Percentiles rank a stretch among this genome's conserved stretches.
Evolutionary conservation across 2,888 invertebrate genomes (phyloP).

Genomic region (Ectemnius lituratus): DNA sequence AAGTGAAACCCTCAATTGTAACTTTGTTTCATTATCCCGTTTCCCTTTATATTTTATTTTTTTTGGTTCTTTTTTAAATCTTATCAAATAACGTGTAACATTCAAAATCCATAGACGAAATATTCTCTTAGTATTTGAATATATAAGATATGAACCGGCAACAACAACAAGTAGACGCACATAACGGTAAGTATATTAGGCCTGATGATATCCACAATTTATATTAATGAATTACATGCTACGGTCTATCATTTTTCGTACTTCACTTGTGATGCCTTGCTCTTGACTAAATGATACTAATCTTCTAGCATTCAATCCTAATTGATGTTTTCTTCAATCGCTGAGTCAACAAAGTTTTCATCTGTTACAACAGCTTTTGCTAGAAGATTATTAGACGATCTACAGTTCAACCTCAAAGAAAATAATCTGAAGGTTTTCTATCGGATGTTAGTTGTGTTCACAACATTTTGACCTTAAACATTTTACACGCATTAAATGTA

Average conservation of each 20-base stretch:
- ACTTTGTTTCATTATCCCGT: constrained; percentile 7
- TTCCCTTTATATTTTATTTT: constrained; percentile 2
- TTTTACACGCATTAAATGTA: constrained; percentile 32
- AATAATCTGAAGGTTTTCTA: too few species aligned
- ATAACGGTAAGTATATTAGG: constrained; percentile 77
- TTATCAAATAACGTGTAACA: constrained; percentile 62
- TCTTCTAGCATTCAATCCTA: too few species aligned
- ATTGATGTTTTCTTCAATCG: too few species aligned
- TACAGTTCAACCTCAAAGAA: too few species aligned
- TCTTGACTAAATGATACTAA: constrained; percentile 7
- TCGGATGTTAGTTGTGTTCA: neutral
- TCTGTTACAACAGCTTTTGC: too few species aligned
- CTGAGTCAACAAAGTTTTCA: too few species aligned
- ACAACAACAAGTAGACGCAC: constrained; percentile 75
- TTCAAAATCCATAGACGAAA: constrained; percentile 72
- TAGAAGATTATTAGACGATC: too few species aligned
- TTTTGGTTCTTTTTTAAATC: constrained; percentile 32
- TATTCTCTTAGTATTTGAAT: constrained; percentile 64
- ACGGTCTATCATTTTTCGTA: constrained; percentile 47
- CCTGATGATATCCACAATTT: constrained; percentile 73
- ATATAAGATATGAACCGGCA: constrained; percentile 72
- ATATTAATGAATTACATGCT: constrained; percentile 57
- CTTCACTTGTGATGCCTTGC: constrained; percentile 35
- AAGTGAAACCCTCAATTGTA: neutral
- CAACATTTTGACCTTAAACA: constrained; percentile 37